Conservation (phyloP, 2,888 invertebrate genomes). For the Dioctria linearis region DNA sequence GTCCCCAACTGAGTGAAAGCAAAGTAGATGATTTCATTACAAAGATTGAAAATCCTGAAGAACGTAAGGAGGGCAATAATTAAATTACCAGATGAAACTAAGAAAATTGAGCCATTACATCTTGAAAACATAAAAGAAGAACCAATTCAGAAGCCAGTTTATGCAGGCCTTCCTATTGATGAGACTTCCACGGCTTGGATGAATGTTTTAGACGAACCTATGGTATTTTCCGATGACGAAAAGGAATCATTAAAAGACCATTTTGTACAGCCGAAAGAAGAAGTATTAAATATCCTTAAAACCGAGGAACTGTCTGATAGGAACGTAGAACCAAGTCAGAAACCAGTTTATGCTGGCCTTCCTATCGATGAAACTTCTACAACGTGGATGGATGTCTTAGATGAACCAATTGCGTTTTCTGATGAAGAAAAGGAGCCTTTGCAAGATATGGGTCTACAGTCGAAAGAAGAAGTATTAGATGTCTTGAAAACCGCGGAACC, state of each 20-base stretch:
- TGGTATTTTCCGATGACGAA: constrained; percentile 68
- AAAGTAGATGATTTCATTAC: neutral
- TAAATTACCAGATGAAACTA: no score
- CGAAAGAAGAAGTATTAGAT: no score
- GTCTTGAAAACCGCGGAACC: neutral
- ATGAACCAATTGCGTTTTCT: neutral
- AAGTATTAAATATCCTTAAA: neutral
- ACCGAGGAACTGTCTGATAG: neutral
- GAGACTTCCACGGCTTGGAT: constrained; percentile 66
- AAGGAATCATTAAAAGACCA: constrained; percentile 17
- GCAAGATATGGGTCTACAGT: neutral
- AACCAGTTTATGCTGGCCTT: neutral
- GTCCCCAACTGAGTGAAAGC: no score
- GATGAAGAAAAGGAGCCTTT: neutral
- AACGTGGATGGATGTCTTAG: neutral
- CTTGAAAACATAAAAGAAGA: neutral
- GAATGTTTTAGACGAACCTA: constrained; percentile 68
- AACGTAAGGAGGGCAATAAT: neutral
- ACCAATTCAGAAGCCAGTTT: constrained; percentile 45
- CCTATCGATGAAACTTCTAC: neutral
- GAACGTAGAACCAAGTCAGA: neutral
- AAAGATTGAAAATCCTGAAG: neutral
- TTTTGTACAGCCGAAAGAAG: neutral
- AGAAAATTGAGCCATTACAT: no score
- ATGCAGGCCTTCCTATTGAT: constrained; percentile 65